Evolutionary conservation across 2,797 vertebrate genomes (phyloP).

Genomic region (Halcyon leucocephala): DNA sequence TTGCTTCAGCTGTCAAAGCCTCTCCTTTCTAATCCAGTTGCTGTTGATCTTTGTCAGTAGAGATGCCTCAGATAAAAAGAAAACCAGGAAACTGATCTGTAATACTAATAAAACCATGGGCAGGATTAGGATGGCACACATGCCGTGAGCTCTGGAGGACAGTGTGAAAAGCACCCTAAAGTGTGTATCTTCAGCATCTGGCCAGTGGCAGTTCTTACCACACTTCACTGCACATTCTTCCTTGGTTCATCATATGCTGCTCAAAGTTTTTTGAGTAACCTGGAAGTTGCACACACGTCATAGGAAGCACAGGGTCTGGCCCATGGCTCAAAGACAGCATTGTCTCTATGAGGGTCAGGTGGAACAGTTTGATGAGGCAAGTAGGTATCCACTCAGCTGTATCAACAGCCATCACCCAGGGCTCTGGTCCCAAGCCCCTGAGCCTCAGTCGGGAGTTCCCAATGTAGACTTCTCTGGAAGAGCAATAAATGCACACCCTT

Average conservation of each 20-base stretch:
- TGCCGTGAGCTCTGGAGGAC: background rate
- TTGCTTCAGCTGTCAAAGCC: background rate
- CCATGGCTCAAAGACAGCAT: fast-evolving
- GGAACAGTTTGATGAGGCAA: background rate
- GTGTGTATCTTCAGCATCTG: background rate
- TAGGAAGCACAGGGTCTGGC: background rate
- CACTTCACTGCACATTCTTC: background rate
- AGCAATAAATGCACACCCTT: constrained; percentile 16
- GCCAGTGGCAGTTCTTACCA: background rate
- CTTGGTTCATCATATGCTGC: fast-evolving
- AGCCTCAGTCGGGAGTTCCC: background rate
- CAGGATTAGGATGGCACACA: background rate
- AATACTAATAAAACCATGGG: background rate
- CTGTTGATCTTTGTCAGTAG: background rate
- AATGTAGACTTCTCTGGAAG: background rate
- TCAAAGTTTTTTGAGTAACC: background rate
- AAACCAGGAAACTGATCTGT: background rate
- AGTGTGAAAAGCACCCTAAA: background rate
- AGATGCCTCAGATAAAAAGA: background rate
- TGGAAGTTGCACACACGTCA: background rate
- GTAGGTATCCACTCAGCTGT: background rate
- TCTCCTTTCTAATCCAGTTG: background rate
- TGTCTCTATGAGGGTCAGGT: background rate
- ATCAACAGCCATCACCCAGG: background rate
- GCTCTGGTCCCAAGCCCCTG: background rate